These are phyloP conservation scores for Brachionus angularis DNA, from an alignment of 1,140 invertebrate genomes.

Conservation along the genomic window DNA sequence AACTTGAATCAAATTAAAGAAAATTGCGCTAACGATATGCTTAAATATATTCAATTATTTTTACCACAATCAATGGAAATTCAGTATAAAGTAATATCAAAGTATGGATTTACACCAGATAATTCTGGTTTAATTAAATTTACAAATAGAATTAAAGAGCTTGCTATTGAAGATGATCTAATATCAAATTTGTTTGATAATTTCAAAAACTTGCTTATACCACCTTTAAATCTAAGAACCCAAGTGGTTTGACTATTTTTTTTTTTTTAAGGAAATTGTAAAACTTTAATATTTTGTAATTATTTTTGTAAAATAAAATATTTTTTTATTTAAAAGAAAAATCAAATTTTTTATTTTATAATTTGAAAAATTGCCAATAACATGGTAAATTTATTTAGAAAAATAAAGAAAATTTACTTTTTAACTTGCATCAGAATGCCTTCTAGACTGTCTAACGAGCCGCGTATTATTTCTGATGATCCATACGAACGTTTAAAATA, in stretches of 20 bases:
- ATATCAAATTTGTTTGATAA: slow-evolving; percentile 35
- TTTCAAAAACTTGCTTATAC: slow-evolving; percentile 31
- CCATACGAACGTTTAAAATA: slow-evolving; percentile 15
- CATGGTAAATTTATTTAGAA: background rate
- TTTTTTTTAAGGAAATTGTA: background rate
- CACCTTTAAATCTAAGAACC: slow-evolving; percentile 10
- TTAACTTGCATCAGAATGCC: no score
- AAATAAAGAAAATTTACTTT: background rate
- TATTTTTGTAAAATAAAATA: slow-evolving; percentile 18
- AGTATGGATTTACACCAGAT: slow-evolving; percentile 33
- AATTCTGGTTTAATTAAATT: slow-evolving; percentile 21
- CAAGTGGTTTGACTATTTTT: background rate
- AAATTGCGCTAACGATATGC: slow-evolving; percentile 19
- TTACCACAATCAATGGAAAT: slow-evolving; percentile 15
- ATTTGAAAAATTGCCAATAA: background rate
- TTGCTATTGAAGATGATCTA: slow-evolving; percentile 16
- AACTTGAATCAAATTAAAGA: slow-evolving; percentile 15
- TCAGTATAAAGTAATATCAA: slow-evolving; percentile 16
- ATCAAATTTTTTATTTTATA: no score
- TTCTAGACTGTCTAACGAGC: no score
- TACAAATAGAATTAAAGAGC: slow-evolving; percentile 18
- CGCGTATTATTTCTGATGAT: no score
- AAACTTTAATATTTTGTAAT: background rate
- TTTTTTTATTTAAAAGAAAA: no score
- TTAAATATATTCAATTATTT: slow-evolving; percentile 34